Evolutionary conservation across 2,888 invertebrate genomes (phyloP).

Genomic region (Pyrocoelia pectoralis): DNA sequence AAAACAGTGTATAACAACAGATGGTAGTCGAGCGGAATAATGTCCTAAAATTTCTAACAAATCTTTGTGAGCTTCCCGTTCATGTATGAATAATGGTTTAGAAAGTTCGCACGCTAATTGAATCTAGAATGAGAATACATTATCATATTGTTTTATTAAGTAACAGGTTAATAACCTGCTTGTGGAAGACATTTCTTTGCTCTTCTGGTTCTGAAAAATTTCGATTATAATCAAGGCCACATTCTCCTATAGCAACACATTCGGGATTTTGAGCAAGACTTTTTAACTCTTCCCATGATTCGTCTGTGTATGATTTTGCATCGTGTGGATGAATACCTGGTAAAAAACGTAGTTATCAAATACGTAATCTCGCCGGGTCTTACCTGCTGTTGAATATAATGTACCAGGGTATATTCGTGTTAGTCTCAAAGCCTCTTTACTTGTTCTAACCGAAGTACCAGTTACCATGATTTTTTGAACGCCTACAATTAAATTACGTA

Average conservation of each 20-base stretch:
- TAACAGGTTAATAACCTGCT: slow-evolving; percentile 65
- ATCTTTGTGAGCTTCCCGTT: slow-evolving; percentile 90
- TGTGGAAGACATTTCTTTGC: slow-evolving; percentile 86
- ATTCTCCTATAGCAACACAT: slow-evolving; percentile 94
- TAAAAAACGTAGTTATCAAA: slow-evolving; percentile 22
- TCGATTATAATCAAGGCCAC: slow-evolving; percentile 92
- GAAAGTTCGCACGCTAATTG: slow-evolving; percentile 85
- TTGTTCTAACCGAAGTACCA: slow-evolving; percentile 87
- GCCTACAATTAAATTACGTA: too few species aligned
- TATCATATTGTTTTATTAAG: not conserved
- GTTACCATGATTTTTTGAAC: slow-evolving; percentile 95
- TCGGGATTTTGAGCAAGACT: slow-evolving; percentile 82
- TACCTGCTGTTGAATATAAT: slow-evolving; percentile 90
- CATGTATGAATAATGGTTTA: slow-evolving; percentile 90
- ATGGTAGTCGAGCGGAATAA: slow-evolving; percentile 68
- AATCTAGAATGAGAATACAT: slow-evolving; percentile 63
- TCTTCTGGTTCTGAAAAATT: slow-evolving; percentile 91
- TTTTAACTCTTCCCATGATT: slow-evolving; percentile 81
- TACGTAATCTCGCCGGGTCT: not conserved
- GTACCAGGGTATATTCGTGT: slow-evolving; percentile 90
- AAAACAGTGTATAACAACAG: slow-evolving; percentile 90
- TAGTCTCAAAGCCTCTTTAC: slow-evolving; percentile 88
- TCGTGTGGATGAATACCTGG: slow-evolving; percentile 92
- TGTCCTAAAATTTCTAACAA: slow-evolving; percentile 75
- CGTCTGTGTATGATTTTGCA: slow-evolving; percentile 83